Evolutionary conservation across 2,797 vertebrate species (phyloP).

Genomic region (Microtus californicus): DNA sequence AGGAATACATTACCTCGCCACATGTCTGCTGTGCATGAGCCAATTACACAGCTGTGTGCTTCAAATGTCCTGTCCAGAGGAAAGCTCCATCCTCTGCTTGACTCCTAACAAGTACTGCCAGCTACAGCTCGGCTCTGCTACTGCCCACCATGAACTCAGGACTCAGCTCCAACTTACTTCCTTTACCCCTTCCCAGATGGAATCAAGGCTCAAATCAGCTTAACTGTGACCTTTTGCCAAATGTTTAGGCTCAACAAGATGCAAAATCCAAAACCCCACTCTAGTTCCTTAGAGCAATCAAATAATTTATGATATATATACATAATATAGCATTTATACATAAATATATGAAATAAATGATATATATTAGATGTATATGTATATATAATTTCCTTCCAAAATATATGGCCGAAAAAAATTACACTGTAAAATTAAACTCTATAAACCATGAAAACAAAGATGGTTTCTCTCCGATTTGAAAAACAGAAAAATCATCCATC

Average conservation of each 20-base stretch:
- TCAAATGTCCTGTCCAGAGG: background rate
- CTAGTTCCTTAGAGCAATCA: background rate
- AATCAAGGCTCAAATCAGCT: background rate
- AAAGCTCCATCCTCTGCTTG: background rate
- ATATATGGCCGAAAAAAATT: constrained; percentile 23
- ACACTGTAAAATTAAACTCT: constrained; percentile 33
- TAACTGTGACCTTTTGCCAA: constrained; percentile 27
- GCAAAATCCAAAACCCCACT: constrained; percentile 22
- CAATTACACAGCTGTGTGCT: background rate
- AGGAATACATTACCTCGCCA: background rate
- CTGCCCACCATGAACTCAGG: background rate
- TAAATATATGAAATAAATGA: background rate
- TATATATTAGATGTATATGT: background rate
- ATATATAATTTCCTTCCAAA: constrained; percentile 45
- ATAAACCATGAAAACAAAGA: constrained; percentile 33
- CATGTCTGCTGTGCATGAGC: background rate
- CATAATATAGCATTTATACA: background rate
- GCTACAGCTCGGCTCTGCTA: background rate
- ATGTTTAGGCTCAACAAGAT: background rate
- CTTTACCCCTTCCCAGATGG: background rate
- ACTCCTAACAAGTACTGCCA: background rate
- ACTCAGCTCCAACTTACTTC: constrained; percentile 9
- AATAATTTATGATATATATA: background rate
- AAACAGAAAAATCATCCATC: constrained; percentile 5
- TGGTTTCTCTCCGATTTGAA: background rate